Evolutionary conservation across 2,888 invertebrate genomes (phyloP).

Genomic region (Cataglyphis livida): DNA sequence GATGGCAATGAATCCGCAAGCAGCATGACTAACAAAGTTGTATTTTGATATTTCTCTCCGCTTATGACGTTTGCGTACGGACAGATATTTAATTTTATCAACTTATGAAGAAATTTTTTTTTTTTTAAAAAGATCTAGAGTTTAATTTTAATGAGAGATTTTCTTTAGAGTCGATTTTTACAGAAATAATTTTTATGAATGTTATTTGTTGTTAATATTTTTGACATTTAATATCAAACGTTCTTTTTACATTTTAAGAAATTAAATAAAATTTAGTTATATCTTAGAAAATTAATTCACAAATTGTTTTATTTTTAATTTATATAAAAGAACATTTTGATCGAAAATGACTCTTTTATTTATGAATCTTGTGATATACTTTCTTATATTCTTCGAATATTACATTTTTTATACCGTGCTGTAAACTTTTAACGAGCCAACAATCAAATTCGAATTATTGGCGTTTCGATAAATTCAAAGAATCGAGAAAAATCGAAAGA

Average conservation of each 20-base stretch:
- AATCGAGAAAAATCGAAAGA: not conserved
- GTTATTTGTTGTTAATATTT: not conserved
- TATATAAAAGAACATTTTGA: not conserved
- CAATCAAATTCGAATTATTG: not conserved
- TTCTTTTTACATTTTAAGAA: not conserved
- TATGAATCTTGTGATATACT: not conserved
- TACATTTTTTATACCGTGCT: not conserved
- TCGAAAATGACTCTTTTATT: not conserved
- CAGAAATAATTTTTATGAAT: not conserved
- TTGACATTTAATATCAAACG: not conserved
- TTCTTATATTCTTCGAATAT: not conserved
- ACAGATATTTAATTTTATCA: constrained; percentile 4
- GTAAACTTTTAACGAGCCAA: not conserved
- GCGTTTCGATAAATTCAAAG: not conserved
- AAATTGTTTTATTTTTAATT: not conserved
- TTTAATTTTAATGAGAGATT: not conserved
- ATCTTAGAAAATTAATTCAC: not conserved
- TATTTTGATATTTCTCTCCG: not conserved
- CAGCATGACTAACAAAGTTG: not conserved
- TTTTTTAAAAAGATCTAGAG: not conserved
- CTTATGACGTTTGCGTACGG: not conserved
- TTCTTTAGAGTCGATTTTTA: not conserved
- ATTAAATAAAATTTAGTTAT: not conserved
- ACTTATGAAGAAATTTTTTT: not conserved
- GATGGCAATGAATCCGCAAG: constrained; percentile 5